Conservation (phyloP, 2,888 invertebrate species). For the Labia minor region DNA sequence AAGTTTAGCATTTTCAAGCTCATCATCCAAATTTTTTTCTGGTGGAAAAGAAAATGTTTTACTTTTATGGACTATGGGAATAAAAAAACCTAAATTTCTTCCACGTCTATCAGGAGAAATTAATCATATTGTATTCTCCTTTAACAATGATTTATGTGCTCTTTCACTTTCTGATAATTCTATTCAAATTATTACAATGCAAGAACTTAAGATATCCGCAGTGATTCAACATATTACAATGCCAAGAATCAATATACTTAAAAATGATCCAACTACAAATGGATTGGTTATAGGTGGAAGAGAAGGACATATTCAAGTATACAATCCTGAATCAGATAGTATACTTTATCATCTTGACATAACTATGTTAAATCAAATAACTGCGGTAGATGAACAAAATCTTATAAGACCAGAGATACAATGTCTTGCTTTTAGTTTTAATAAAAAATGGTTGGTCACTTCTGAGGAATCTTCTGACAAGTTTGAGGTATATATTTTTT, state of each 20-base stretch:
- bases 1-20: not conserved
- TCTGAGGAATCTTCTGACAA: not conserved
- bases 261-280: slow-evolving; percentile 50
- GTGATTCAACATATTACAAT: not conserved
- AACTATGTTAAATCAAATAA: slow-evolving; percentile 56
- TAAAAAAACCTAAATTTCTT: slow-evolving; percentile 44
- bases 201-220: not conserved
- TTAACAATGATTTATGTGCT: slow-evolving; percentile 51
- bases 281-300: slow-evolving; percentile 60
- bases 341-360: slow-evolving; percentile 57
- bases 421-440: slow-evolving; percentile 51
- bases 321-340: slow-evolving; percentile 49
- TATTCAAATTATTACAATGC: not conserved
- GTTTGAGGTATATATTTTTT: not conserved
- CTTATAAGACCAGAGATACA: slow-evolving; percentile 44
- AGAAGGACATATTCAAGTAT: slow-evolving; percentile 65
- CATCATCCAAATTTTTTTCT: slow-evolving; percentile 15
- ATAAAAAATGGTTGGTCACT: slow-evolving; percentile 64
- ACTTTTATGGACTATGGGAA: slow-evolving; percentile 58
- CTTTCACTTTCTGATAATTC: slow-evolving; percentile 57
- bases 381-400: slow-evolving; percentile 30
- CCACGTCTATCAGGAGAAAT: slow-evolving; percentile 62
- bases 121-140: slow-evolving; percentile 48
- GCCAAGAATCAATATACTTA: not conserved
- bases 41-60: slow-evolving; percentile 69